Evolutionary conservation across 2,888 invertebrate species (phyloP).

Genomic region (Eubasilissa splendida): DNA sequence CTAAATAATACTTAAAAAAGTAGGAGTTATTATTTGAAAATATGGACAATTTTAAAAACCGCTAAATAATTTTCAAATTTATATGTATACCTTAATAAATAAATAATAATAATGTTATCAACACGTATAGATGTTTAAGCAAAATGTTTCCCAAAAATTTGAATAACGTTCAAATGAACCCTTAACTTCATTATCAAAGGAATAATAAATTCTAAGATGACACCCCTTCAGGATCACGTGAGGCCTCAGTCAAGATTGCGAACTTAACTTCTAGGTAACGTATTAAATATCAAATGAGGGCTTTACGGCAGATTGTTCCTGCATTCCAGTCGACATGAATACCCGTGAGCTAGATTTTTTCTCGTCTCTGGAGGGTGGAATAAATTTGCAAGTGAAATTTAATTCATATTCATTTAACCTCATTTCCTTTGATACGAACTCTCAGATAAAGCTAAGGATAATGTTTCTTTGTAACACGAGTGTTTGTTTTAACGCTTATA

Average conservation of each 20-base stretch:
- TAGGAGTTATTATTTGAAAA: too few species aligned
- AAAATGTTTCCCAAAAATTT: background rate
- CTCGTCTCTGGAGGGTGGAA: constrained; percentile 19
- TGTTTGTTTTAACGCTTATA: constrained; percentile 26
- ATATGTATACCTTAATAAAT: too few species aligned
- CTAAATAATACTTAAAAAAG: too few species aligned
- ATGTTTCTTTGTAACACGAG: constrained; percentile 7
- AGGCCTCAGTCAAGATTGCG: constrained; percentile 26
- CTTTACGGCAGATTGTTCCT: constrained; percentile 25
- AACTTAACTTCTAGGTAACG: constrained; percentile 30
- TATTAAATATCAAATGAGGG: constrained; percentile 51
- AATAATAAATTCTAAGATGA: constrained; percentile 17
- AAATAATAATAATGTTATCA: too few species aligned
- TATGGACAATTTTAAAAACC: too few species aligned
- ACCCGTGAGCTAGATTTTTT: constrained; percentile 19
- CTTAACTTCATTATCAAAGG: constrained; percentile 17
- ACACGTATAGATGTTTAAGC: too few species aligned
- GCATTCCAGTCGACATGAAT: constrained; percentile 36
- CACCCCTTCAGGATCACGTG: constrained; percentile 21
- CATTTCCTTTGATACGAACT: constrained; percentile 29
- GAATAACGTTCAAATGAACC: constrained; percentile 6
- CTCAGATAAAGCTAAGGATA: constrained; percentile 3
- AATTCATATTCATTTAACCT: constrained; percentile 45
- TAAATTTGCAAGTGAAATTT: constrained; percentile 43
- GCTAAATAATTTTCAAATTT: too few species aligned